Evolutionary conservation across 2,888 invertebrate species (phyloP).

Genomic region (Dryococelus australis): DNA sequence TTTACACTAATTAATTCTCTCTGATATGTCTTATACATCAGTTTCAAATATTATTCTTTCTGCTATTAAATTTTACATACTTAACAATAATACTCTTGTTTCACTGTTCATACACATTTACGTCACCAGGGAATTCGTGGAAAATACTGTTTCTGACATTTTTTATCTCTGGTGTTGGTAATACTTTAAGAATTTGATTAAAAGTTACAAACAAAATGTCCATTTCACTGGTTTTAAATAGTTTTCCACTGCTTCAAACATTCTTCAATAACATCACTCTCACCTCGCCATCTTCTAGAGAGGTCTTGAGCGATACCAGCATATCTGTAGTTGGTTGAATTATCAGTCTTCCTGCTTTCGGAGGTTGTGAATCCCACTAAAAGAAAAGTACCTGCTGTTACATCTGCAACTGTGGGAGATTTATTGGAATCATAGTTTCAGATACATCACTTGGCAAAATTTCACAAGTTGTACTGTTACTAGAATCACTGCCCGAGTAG

Average conservation of each 20-base stretch:
- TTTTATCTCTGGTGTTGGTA: conserved; percentile 16
- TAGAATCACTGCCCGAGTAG: too few relatives aligned
- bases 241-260: too few relatives aligned
- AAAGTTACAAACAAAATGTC: too few relatives aligned
- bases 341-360: background rate
- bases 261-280: too few relatives aligned
- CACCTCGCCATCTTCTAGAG: too few relatives aligned
- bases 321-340: background rate
- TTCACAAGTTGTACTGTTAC: background rate
- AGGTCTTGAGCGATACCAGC: conserved; percentile 1
- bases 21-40: background rate
- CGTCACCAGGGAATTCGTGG: background rate
- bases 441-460: background rate
- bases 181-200: conserved; percentile 16
- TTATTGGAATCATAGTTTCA: background rate
- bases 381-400: background rate
- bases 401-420: background rate
- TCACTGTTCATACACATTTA: conserved; percentile 12
- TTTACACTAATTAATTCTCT: background rate
- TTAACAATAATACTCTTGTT: background rate
- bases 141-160: conserved; percentile 21
- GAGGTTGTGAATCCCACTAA: conserved; percentile 21
- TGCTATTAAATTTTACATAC: background rate
- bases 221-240: too few relatives aligned
- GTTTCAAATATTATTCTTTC: conserved; percentile 11